Percentiles rank a stretch among this genome's conserved stretches.
phyloP scores from a whole-genome alignment of 2,113 vertebrate species.

The Dryoscopus gambensis region DNA sequence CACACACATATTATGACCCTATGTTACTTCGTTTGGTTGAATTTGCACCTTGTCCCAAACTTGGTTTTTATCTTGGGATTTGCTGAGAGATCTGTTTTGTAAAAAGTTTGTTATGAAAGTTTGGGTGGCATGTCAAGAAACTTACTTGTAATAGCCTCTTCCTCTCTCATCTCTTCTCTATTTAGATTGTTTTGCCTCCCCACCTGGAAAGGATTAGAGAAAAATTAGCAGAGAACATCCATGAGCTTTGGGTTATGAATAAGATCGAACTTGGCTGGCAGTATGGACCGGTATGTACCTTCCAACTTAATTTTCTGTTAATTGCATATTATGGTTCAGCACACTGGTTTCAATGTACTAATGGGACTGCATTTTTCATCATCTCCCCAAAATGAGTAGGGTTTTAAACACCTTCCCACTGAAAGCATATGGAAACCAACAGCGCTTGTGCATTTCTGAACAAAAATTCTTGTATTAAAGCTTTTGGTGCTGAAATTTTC shows the following conservation, averaged over 20 bases:
- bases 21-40: background rate
- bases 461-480: background rate
- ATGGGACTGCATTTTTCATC: background rate
- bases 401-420: background rate
- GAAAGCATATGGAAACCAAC: background rate
- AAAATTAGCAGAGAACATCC: slow-evolving; percentile 95
- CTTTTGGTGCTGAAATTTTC: background rate
- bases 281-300: slow-evolving; percentile 83
- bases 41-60: background rate
- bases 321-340: background rate
- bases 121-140: background rate
- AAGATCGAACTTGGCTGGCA: slow-evolving; percentile 97
- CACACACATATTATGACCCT: background rate
- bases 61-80: background rate
- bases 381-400: background rate
- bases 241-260: slow-evolving; percentile 98
- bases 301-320: slow-evolving; percentile 1
- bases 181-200: slow-evolving; percentile 88
- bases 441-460: background rate
- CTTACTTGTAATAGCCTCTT: background rate
- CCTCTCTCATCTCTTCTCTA: background rate
- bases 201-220: slow-evolving; percentile 92
- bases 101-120: background rate
- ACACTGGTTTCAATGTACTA: background rate
- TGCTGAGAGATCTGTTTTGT: background rate